Evolutionary conservation across 53 echinoderm and acorn worm genomes (phyloP).

Genomic region (Apostichopus leukothele): DNA sequence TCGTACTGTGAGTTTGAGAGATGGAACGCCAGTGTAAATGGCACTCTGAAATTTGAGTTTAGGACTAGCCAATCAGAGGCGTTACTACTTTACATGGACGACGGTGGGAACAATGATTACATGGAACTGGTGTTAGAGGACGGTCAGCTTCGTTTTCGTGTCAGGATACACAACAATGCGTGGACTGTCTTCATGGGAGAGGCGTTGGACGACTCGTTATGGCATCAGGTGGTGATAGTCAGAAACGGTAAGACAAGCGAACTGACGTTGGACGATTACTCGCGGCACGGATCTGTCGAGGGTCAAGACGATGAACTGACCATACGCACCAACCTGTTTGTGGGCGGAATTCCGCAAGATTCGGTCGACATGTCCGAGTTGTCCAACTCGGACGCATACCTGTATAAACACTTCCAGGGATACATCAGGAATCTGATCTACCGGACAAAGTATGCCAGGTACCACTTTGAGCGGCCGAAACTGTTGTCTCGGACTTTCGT

Average conservation of each 20-base stretch:
- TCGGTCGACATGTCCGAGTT: constrained; percentile 28
- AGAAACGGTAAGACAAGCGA: constrained; percentile 51
- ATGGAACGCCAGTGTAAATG: constrained; percentile 86
- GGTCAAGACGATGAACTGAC: constrained; percentile 53
- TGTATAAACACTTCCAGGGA: constrained; percentile 60
- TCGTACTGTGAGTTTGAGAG: constrained; percentile 78
- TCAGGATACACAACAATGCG: constrained; percentile 75
- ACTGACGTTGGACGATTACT: constrained; percentile 63
- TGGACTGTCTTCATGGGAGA: constrained; percentile 69
- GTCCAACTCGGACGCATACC: constrained; percentile 59
- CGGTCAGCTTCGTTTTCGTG: constrained; percentile 52
- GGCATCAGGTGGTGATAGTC: constrained; percentile 78
- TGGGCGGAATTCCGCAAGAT: constrained; percentile 74
- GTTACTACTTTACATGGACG: constrained; percentile 65
- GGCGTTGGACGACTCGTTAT: constrained; percentile 57
- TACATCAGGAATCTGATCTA: constrained; percentile 77
- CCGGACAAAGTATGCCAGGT: constrained; percentile 53
- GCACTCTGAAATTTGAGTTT: constrained; percentile 90
- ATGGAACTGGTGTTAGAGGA: constrained; percentile 64
- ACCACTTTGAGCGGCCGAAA: constrained; percentile 52
- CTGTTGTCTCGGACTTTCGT: constrained; percentile 49
- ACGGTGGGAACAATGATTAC: constrained; percentile 67
- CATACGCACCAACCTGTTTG: constrained; percentile 67
- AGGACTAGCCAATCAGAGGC: constrained; percentile 61
- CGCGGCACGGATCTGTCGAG: constrained; percentile 59